Base-by-base conservation (phyloP, 2,113 vertebrate species). In the Otis tarda region DNA sequence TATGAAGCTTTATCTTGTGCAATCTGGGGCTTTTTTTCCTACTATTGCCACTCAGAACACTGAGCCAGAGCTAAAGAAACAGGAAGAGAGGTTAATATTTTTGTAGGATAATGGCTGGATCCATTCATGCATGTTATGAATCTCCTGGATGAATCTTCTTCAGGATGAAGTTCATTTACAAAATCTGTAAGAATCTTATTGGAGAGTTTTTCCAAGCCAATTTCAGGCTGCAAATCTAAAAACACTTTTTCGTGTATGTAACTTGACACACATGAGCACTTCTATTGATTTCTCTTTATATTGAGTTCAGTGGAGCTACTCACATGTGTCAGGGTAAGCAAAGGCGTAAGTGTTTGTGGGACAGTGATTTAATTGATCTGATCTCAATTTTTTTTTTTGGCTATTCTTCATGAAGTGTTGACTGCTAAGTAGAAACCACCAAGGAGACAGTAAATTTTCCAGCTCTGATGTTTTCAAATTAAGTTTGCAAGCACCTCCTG, bases 291-390 rank as follows among this genome's bases (percentile, higher is more conserved):
- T 92, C 53, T 73, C 50, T 91, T 90, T 68, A 39, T 73, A 84
- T 8, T 93, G 91, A 94, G 77, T 94, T 95, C 90, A 96, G 89
- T 65, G 68, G 41, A 96, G 74, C n/a, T 94, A 92, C 94, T 96
- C 94, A 69, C 60, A 49, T 77, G 89, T 91, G 92, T 81, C 95
- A 94, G 84, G 25, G 63, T 94, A 95, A 94, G 94, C 80, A 95
- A 89, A 82, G 82, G 90, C 79, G 2, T 39, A 93, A 86, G 88
- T 84, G 89, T 95, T 95, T 95, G 68, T 59, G 22, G 65, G 83
- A 93, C 60, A 93, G 83, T 84, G 95, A 96, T 96, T 94, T 92
- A 96, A 89, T 95, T 92, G 79, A 74, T 90, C 89, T 76, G 56
- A 65, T 89, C 33, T 76, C 21, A 2, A 6, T 65, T 65, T 79